These are phyloP conservation scores for Bombus cullumanus DNA, from an alignment of 1,140 invertebrate genomes.

Conservation along the genomic window DNA sequence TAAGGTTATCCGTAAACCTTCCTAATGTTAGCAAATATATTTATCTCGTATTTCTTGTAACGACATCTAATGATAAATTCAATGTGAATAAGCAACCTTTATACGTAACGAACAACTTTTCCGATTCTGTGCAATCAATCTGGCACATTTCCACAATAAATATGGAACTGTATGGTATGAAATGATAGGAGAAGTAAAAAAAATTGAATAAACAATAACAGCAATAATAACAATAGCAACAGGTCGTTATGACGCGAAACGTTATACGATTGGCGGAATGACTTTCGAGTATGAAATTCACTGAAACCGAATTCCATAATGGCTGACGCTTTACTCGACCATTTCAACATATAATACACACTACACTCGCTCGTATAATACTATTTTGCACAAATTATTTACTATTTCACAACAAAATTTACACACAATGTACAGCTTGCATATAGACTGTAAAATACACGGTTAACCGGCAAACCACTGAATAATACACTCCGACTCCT, in stretches of 20 bases:
- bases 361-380: background rate
- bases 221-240: conserved; percentile 40
- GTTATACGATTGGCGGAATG: conserved; percentile 49
- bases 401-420: conserved; percentile 19
- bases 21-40: background rate
- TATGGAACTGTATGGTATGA: background rate
- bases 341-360: conserved; percentile 33
- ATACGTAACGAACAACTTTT: background rate
- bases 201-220: background rate
- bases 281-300: conserved; percentile 47
- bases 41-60: conserved; percentile 21
- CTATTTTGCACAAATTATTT: background rate
- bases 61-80: conserved; percentile 8
- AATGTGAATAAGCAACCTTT: background rate
- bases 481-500: conserved; percentile 33
- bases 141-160: background rate
- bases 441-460: conserved; percentile 6
- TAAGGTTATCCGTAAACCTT: conserved; percentile 39
- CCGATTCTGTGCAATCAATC: background rate
- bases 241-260: conserved; percentile 41
- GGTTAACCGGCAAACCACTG: conserved; percentile 14
- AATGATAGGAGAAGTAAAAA: background rate
- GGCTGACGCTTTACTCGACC: conserved; percentile 55
- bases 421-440: background rate
- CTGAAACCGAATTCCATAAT: conserved; percentile 61